Conservation (phyloP, 2,113 vertebrate species). For the Thalassoma bifasciatum region DNA sequence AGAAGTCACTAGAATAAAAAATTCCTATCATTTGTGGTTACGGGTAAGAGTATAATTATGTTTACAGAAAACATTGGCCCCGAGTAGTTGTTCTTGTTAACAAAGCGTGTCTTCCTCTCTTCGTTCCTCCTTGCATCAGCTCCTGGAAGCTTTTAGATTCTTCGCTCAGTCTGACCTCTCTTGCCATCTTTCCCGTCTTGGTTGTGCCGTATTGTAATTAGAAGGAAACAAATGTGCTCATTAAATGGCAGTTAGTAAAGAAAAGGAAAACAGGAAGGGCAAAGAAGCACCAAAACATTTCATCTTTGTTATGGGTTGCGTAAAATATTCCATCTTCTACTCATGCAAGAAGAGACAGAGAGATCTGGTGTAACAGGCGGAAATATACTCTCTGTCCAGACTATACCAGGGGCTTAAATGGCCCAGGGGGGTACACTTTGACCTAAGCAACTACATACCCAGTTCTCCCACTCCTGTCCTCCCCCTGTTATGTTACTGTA, state of each 20-base stretch:
- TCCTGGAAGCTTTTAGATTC: constrained; percentile 12
- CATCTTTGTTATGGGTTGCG: constrained; percentile 15
- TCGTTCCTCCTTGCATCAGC: constrained; percentile 18
- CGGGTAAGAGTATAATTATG: constrained; percentile 29
- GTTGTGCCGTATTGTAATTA: constrained; percentile 32
- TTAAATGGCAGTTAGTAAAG: constrained; percentile 22
- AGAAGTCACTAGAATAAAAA: constrained; percentile 21
- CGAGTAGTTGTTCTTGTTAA: constrained; percentile 33
- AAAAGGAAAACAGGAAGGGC: not conserved
- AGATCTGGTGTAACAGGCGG: too few species aligned
- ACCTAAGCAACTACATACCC: too few species aligned
- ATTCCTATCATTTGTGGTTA: constrained; percentile 9
- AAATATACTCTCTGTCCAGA: too few species aligned
- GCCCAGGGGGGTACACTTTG: too few species aligned
- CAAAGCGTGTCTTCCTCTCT: constrained; percentile 7
- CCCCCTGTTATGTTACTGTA: too few species aligned
- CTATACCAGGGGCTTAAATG: too few species aligned
- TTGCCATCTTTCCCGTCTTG: not conserved
- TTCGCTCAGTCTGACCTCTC: constrained; percentile 15
- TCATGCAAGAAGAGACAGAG: not conserved
- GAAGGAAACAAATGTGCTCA: constrained; percentile 42
- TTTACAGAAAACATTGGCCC: constrained; percentile 27
- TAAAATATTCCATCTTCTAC: not conserved
- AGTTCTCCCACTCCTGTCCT: too few species aligned
- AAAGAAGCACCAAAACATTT: not conserved